These are phyloP conservation scores for Pluvianellus socialis DNA, from an alignment of 2,113 vertebrate genomes.

Conservation along the genomic window DNA sequence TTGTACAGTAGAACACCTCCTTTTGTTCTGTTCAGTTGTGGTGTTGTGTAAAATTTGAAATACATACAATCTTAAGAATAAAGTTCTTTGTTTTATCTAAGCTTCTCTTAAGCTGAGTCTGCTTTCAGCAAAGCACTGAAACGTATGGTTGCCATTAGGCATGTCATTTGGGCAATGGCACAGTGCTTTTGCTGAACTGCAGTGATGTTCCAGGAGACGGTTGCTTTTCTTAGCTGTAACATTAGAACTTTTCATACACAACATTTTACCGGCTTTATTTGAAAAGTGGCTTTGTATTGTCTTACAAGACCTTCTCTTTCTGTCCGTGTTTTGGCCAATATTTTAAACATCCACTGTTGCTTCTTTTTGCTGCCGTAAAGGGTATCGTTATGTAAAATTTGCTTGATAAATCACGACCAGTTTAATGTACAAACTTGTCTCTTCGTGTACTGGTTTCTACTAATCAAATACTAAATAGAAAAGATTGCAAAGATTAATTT, in stretches of 20 bases:
- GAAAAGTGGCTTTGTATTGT: background rate
- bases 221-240: background rate
- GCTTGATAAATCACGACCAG: background rate
- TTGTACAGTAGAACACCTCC: background rate
- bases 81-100: background rate
- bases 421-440: background rate
- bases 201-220: background rate
- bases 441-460: background rate
- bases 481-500: background rate
- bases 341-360: background rate
- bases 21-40: background rate
- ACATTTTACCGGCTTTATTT: background rate
- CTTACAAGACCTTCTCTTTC: background rate
- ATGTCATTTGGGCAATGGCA: background rate
- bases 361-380: background rate
- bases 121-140: background rate
- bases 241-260: background rate
- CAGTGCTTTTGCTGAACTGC: background rate
- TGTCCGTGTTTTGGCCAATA: background rate
- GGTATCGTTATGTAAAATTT: background rate
- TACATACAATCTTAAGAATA: background rate
- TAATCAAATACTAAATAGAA: background rate
- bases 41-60: background rate
- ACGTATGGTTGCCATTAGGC: background rate
- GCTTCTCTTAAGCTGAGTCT: background rate